Base-by-base conservation (phyloP, 2,113 vertebrate species). In the Gopherus evgoodei region DNA sequence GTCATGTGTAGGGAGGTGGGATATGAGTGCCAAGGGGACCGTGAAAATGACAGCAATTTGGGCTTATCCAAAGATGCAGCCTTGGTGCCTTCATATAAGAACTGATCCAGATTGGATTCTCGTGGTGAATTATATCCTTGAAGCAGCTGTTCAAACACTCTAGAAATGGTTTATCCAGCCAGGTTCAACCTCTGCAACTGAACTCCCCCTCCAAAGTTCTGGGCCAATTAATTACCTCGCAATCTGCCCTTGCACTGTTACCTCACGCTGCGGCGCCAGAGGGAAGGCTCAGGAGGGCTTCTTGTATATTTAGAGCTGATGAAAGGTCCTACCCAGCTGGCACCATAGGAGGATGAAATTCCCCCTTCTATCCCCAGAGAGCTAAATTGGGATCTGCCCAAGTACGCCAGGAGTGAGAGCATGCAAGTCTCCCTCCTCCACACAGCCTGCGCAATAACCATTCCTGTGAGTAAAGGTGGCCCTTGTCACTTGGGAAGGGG, bases 91-190 rank as follows among this genome's bases (percentile, higher is more conserved):
- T 78, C 38, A 38, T 57, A 65, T 83, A 47, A 79, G 59, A n/a
- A 8, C n/a, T 52, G 80, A 84, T 75, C 81, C 79, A 65, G 75
- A 49, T 38, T n/a, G 47, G 86, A 50, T 49, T 16, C 81, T 72
- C 29, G 69, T n/a, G 50, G 81, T 54, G 79, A 75, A 84, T 88
- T 78, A 47, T 53, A 44, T 27, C 69, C 81, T 31, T 47, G n/a
- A 52, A 82, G 79, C 91, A 88, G 81, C 91, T 88, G 91, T 88
- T 65, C 38, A 88, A 84, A 92, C 49, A 81, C 81, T 56, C 50
- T 10, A 49, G 75, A 84, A 72, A 80, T 69, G 62, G 90, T 84
- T 88, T 92, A 80, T 54, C 87, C 86, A 80, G 75, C 65, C 75
- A 88, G 81, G 86, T 80, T 82, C 69, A 82, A 82, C 56, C 83